Evolutionary conservation across 2,797 vertebrate genomes (phyloP).

Genomic region (Dipus sagitta): DNA sequence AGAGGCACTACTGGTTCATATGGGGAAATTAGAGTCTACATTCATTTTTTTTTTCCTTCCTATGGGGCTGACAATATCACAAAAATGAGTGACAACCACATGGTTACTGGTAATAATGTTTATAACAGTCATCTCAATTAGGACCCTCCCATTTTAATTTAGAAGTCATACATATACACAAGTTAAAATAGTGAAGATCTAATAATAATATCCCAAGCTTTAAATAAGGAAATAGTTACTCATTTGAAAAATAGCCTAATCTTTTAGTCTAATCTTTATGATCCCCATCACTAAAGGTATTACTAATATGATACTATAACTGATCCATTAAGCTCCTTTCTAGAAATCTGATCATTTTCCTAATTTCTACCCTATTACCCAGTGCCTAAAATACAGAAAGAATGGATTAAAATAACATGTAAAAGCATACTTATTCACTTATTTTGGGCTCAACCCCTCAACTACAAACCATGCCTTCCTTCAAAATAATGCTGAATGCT

Average conservation of each 20-base stretch:
- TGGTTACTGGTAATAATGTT: background rate
- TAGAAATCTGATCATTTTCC: conserved; percentile 1
- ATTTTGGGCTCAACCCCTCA: conserved; percentile 18
- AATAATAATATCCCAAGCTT: background rate
- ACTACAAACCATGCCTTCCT: background rate
- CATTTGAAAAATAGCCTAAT: background rate
- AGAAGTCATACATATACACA: conserved; percentile 15
- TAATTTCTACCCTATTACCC: conserved; percentile 47
- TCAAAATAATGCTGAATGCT: conserved; percentile 9
- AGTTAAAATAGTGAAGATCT: background rate
- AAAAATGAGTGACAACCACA: background rate
- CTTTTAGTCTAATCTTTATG: conserved; percentile 12
- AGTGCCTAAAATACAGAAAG: background rate
- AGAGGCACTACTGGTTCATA: background rate
- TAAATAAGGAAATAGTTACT: conserved; percentile 13
- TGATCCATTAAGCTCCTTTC: conserved; percentile 3
- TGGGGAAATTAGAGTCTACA: conserved; percentile 16
- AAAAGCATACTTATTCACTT: background rate
- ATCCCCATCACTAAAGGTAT: background rate
- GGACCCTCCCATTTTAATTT: background rate
- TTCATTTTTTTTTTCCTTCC: background rate
- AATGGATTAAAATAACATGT: conserved; percentile 24
- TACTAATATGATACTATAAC: conserved; percentile 1
- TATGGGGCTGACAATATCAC: background rate
- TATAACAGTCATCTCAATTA: background rate